These are phyloP conservation scores for Falco concolor DNA, from an alignment of 2,797 vertebrate genomes.

Conservation along the genomic window DNA sequence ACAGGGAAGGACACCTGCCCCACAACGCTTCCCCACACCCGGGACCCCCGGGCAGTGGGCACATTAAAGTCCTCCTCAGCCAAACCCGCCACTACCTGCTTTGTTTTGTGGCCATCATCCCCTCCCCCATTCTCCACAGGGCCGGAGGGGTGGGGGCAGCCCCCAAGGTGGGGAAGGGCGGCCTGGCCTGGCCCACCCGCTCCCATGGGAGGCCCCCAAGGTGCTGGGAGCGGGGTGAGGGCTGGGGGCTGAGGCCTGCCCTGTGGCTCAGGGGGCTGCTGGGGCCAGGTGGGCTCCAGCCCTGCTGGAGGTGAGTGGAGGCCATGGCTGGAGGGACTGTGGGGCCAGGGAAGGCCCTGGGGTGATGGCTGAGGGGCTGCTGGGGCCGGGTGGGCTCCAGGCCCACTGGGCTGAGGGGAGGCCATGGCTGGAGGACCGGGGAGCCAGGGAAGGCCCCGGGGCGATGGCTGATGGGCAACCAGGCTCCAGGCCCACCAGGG, in stretches of 20 bases:
- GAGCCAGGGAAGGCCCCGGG: too few relatives aligned
- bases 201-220: neutral
- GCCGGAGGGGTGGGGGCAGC: neutral
- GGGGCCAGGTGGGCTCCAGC: accelerated
- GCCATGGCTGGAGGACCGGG: too few relatives aligned
- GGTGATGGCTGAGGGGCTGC: neutral
- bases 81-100: neutral
- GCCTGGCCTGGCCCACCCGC: accelerated
- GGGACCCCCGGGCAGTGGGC: accelerated
- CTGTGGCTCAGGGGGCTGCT: too few relatives aligned
- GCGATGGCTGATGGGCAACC: too few relatives aligned
- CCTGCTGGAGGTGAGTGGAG: neutral
- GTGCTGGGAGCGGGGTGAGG: accelerated
- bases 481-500: too few relatives aligned
- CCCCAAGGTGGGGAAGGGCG: too few relatives aligned
- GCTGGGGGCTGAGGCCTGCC: too few relatives aligned
- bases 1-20: accelerated
- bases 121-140: accelerated
- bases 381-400: accelerated
- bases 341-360: too few relatives aligned
- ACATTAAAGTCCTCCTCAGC: slow-evolving; percentile 6
- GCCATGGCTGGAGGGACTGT: neutral
- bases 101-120: accelerated
- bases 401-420: neutral
- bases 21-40: accelerated